Evolutionary conservation across 92 coral and sea anemone species (phyloP).

Genomic region (Siderastrea siderea): DNA sequence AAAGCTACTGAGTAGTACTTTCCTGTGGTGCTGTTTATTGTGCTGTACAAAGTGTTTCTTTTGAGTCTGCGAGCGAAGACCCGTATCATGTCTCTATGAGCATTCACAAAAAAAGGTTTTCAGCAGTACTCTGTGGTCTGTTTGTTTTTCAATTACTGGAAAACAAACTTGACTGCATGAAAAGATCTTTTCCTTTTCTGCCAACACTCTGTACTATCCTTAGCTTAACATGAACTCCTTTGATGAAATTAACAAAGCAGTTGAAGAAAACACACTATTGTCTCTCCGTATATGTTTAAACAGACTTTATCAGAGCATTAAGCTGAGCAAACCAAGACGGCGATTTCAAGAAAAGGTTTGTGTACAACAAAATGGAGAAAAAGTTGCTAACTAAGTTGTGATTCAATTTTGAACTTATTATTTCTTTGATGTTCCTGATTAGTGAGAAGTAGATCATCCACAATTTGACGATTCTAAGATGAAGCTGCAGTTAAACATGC

Average conservation of each 20-base stretch:
- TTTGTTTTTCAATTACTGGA: not conserved
- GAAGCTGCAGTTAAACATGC: not conserved
- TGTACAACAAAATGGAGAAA: no score
- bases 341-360: not conserved
- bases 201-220: not conserved
- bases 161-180: no score
- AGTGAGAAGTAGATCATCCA: not conserved
- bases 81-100: no score
- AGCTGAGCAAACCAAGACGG: conserved; percentile 15
- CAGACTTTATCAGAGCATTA: conserved; percentile 16
- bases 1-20: no score
- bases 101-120: no score
- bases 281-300: conserved; percentile 1
- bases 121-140: not conserved
- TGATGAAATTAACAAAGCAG: conserved; percentile 20
- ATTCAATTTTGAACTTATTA: not conserved
- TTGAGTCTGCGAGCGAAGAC: no score
- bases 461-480: not conserved
- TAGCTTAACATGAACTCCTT: conserved; percentile 3
- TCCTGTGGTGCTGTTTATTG: no score
- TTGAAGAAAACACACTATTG: not conserved
- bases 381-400: not conserved
- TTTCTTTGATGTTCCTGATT: conserved; percentile 1
- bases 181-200: not conserved
- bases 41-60: no score